These are phyloP conservation scores for Porites lutea DNA, from an alignment of 64 coral and sea anemone species.

Conservation along the genomic window DNA sequence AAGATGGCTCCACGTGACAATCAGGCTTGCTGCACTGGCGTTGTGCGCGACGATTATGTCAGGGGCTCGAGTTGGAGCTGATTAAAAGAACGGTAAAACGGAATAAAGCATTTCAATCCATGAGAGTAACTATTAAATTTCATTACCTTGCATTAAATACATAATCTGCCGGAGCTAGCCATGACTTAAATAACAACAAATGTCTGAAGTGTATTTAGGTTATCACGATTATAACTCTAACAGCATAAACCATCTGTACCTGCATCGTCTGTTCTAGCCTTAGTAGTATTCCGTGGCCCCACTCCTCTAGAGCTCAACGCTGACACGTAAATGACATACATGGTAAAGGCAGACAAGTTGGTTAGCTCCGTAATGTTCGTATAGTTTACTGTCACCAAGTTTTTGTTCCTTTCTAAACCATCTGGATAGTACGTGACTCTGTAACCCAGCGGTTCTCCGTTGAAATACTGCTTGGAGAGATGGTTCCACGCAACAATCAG, in stretches of 20 bases:
- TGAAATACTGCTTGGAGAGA: neutral
- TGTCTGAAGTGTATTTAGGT: too few relatives aligned
- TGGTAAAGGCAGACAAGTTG: neutral
- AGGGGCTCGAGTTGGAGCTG: constrained; percentile 10
- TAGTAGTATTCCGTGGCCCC: neutral
- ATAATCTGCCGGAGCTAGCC: too few relatives aligned
- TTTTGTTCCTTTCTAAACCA: too few relatives aligned
- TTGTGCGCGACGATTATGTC: neutral
- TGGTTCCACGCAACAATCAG: neutral
- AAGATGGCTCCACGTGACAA: constrained; percentile 11
- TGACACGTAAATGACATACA: neutral
- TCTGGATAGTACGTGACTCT: neutral
- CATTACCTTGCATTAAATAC: too few relatives aligned
- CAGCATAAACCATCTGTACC: neutral
- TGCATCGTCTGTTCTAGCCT: neutral
- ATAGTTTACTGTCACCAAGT: neutral
- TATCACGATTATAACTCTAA: too few relatives aligned
- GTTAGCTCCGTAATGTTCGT: neutral
- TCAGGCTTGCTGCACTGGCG: neutral
- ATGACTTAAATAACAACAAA: too few relatives aligned
- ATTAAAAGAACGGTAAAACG: neutral
- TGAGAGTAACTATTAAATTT: too few relatives aligned
- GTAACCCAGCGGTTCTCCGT: neutral
- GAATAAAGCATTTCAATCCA: too few relatives aligned
- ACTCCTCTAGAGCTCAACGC: neutral